A percentile compares a stretch with the other conserved stretches of the same genome.
Conservation (phyloP, 2,797 vertebrate genomes). For the Melanotaenia maccullochi region DNA sequence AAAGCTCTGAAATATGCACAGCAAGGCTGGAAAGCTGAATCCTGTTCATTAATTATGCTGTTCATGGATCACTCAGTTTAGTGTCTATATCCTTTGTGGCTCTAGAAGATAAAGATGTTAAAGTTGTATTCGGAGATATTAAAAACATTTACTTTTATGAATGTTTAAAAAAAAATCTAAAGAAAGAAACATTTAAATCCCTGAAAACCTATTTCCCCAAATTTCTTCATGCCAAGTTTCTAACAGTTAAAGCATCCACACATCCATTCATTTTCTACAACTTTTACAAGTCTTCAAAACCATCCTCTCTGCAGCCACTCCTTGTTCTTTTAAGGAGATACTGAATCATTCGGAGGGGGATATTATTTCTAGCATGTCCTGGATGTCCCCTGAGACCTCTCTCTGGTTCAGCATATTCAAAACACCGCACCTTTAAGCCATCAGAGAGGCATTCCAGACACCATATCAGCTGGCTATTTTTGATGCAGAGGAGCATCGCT, state of each 20-base stretch:
- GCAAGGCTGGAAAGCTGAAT: neutral
- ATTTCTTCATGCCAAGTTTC: neutral
- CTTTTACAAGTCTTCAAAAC: neutral
- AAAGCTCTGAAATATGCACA: neutral
- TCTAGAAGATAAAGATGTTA: neutral
- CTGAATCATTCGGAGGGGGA: neutral
- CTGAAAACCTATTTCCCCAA: neutral
- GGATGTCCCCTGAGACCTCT: neutral
- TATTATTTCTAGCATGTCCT: neutral
- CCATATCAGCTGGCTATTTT: neutral
- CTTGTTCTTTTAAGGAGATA: no score
- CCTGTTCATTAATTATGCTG: neutral
- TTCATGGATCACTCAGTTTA: neutral
- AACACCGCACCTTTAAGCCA: neutral
- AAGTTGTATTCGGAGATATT: neutral
- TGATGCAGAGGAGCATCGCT: slow-evolving; percentile 2
- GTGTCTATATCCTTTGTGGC: neutral
- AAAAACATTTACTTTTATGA: neutral
- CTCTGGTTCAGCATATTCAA: neutral
- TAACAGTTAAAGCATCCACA: neutral
- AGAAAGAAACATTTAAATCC: neutral
- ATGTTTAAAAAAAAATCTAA: neutral
- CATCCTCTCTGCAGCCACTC: neutral
- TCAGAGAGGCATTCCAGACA: slow-evolving; percentile 2
- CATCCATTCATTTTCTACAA: neutral